Evolutionary conservation across 2,797 vertebrate species (phyloP).

Genomic region (Caiman crocodilus): DNA sequence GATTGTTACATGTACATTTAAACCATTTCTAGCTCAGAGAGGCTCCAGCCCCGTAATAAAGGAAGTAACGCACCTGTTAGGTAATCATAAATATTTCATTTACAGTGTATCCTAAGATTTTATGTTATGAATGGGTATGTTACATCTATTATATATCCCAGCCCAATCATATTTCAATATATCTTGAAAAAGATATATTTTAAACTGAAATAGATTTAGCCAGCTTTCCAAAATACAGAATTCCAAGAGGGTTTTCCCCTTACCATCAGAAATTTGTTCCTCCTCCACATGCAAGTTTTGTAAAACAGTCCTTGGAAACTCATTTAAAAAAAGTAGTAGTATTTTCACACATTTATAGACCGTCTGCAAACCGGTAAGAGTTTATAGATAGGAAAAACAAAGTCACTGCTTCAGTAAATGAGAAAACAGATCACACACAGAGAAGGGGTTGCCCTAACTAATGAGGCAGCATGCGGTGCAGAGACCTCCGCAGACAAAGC

Average conservation of each 20-base stretch:
- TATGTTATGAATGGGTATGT: neutral
- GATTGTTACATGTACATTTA: fast-evolving
- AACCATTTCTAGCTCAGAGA: neutral
- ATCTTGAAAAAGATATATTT: neutral
- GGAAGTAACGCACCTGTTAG: neutral
- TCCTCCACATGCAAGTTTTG: neutral
- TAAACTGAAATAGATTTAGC: slow-evolving; percentile 1
- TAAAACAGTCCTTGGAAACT: slow-evolving; percentile 17
- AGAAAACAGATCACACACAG: slow-evolving; percentile 32
- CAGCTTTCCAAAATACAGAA: slow-evolving; percentile 5
- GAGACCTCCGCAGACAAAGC: slow-evolving; percentile 62
- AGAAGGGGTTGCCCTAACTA: neutral
- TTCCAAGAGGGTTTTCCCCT: neutral
- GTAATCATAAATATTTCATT: neutral
- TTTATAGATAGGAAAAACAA: slow-evolving; percentile 37
- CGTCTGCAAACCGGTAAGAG: neutral
- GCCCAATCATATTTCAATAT: neutral
- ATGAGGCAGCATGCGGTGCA: neutral
- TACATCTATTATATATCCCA: neutral
- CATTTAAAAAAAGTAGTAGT: neutral
- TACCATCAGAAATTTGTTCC: neutral
- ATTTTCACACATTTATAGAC: neutral
- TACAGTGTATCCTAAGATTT: neutral
- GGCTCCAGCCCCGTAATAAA: too few species aligned
- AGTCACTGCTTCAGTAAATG: slow-evolving; percentile 17